These are phyloP conservation scores for Neocrepidodera transversa DNA, from an alignment of 2,888 invertebrate species.

Conservation along the genomic window DNA sequence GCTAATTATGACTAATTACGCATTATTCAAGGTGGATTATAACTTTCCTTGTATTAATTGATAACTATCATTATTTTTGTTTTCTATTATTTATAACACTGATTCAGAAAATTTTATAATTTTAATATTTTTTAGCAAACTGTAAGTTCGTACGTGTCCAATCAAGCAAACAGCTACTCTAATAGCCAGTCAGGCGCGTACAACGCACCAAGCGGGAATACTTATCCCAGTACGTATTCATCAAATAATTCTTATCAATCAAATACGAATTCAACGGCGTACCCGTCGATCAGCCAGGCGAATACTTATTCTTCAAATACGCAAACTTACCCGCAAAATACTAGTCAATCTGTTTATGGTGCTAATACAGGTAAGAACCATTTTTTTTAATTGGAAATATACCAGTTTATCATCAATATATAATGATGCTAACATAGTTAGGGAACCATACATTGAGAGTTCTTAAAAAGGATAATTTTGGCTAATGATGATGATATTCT, in stretches of 20 bases:
- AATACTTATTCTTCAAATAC: constrained; percentile 54
- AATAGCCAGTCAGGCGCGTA: constrained; percentile 55
- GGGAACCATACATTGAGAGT: too few species aligned
- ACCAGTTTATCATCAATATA: too few species aligned
- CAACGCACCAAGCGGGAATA: constrained; percentile 51
- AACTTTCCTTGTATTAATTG: too few species aligned
- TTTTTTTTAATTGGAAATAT: background rate
- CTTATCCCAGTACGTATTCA: constrained; percentile 58
- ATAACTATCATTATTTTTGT: too few species aligned
- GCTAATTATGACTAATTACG: too few species aligned
- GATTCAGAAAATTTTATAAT: too few species aligned
- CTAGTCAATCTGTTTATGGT: constrained; percentile 59
- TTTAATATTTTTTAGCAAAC: constrained; percentile 60
- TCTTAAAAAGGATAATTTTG: too few species aligned
- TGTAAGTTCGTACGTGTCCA: constrained; percentile 56
- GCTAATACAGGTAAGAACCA: constrained; percentile 56
- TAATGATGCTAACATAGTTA: too few species aligned
- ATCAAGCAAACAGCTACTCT: constrained; percentile 55
- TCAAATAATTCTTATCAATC: constrained; percentile 53
- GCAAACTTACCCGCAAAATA: constrained; percentile 56
- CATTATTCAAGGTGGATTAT: too few species aligned
- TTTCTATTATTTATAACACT: too few species aligned
- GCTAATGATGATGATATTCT: too few species aligned
- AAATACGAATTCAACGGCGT: constrained; percentile 48
- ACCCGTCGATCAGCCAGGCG: constrained; percentile 56